phyloP scores from a whole-genome alignment of 2,113 vertebrate genomes.

The Osmerus eperlanus region DNA sequence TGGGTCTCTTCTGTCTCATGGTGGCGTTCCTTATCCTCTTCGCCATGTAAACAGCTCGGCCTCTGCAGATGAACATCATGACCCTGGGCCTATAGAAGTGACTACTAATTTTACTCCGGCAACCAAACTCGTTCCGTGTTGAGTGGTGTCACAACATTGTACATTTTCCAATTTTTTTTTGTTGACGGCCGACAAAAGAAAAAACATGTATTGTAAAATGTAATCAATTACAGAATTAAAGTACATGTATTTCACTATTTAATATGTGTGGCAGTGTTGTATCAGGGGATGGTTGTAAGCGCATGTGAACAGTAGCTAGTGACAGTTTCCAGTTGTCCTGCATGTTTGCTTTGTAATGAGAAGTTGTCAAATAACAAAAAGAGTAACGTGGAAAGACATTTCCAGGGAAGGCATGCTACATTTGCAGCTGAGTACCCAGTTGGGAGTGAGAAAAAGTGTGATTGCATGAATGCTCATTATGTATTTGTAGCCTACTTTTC shows the following conservation, averaged over 20 bases:
- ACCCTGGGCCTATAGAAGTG: constrained; percentile 68
- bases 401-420: too few species aligned
- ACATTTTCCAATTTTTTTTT: constrained; percentile 86
- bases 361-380: too few species aligned
- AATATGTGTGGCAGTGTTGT: neutral
- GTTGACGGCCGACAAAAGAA: constrained; percentile 80
- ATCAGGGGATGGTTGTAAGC: too few species aligned
- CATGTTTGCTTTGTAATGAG: too few species aligned
- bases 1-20: constrained; percentile 99
- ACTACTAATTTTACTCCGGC: constrained; percentile 77
- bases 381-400: too few species aligned
- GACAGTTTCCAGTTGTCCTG: too few species aligned
- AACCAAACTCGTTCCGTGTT: constrained; percentile 70
- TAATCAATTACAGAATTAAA: constrained; percentile 65
- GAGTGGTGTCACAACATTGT: constrained; percentile 77
- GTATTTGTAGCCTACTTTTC: too few species aligned
- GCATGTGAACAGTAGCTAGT: too few species aligned
- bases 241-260: constrained; percentile 58
- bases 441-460: too few species aligned
- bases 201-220: constrained; percentile 55
- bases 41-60: constrained; percentile 82
- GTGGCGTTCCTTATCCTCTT: constrained; percentile 99
- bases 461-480: too few species aligned
- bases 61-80: constrained; percentile 54
- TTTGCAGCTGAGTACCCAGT: too few species aligned